A percentile compares a stretch with the other conserved stretches of the same genome.
These are phyloP conservation scores for Tachina grossa DNA, from an alignment of 2,888 invertebrate genomes.

Conservation along the genomic window DNA sequence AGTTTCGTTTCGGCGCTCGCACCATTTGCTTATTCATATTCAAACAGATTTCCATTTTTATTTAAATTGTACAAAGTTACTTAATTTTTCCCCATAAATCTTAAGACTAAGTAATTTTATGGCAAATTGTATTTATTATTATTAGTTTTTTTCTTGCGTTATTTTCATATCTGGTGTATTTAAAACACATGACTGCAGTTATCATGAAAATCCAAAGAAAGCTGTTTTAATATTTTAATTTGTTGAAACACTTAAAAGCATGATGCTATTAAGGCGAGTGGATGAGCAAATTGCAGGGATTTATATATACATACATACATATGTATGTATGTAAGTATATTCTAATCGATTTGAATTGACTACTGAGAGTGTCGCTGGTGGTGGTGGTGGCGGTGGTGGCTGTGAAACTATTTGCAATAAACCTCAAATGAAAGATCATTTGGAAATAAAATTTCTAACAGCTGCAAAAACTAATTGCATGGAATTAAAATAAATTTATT, in stretches of 20 bases:
- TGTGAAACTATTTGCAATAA: slow-evolving; percentile 1
- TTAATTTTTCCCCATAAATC: no score
- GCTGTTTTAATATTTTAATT: slow-evolving; percentile 36
- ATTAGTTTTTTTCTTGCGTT: background rate
- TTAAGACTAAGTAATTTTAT: no score
- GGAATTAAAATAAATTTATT: slow-evolving; percentile 28
- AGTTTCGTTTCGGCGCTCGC: no score
- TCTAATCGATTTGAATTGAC: slow-evolving; percentile 35
- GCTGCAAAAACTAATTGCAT: slow-evolving; percentile 41
- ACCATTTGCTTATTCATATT: no score
- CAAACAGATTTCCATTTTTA: no score
- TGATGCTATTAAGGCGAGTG: slow-evolving; percentile 27
- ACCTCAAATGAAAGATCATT: slow-evolving; percentile 42
- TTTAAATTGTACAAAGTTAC: no score
- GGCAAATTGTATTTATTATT: no score
- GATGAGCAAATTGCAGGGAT: slow-evolving; percentile 47
- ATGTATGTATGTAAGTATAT: background rate
- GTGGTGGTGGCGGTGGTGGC: background rate
- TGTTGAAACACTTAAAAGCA: slow-evolving; percentile 30
- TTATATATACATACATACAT: slow-evolving; percentile 1
- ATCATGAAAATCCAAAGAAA: slow-evolving; percentile 10
- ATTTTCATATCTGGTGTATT: background rate
- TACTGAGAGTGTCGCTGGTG: background rate
- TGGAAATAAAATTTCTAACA: slow-evolving; percentile 50
- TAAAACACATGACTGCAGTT: slow-evolving; percentile 46